phyloP scores from a whole-genome alignment of 2,113 vertebrate genomes.

The Pteruthius melanotis region DNA sequence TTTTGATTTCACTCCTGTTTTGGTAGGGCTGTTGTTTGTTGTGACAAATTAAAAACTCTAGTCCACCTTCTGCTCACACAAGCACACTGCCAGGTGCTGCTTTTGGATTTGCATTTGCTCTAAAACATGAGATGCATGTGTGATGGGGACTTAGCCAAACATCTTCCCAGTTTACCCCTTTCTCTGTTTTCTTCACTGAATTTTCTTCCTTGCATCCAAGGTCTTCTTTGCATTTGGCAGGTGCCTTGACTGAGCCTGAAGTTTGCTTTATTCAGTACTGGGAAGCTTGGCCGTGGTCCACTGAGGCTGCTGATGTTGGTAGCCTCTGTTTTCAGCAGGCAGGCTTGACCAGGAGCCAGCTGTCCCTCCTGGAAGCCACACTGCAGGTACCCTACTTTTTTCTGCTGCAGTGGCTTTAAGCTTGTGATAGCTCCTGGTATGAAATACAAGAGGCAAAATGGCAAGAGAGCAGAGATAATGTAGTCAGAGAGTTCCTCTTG shows the following conservation, averaged over 20 bases:
- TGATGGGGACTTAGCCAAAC: not conserved
- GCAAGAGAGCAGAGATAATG: not conserved
- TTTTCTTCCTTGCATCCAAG: not conserved
- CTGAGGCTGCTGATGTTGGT: not conserved
- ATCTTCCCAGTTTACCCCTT: not conserved
- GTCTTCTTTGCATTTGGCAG: not conserved
- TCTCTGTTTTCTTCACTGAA: not conserved
- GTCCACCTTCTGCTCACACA: not conserved
- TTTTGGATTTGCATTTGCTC: not conserved
- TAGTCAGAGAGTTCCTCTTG: not conserved
- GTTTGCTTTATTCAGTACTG: not conserved
- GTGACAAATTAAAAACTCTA: not conserved
- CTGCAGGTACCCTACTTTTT: not conserved
- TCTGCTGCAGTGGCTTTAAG: not conserved
- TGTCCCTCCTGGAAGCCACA: fast-evolving
- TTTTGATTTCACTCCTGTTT: not conserved
- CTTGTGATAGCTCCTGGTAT: fast-evolving
- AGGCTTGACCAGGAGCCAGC: not conserved
- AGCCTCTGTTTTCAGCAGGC: not conserved
- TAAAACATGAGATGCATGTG: not conserved
- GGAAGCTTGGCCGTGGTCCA: fast-evolving
- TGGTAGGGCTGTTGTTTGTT: not conserved
- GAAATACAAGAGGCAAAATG: not conserved
- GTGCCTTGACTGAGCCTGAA: not conserved
- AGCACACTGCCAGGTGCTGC: fast-evolving